A percentile compares a stretch with the other conserved stretches of the same genome.
Evolutionary conservation across 2,888 invertebrate genomes (phyloP).

Genomic region (Lepeophtheirus nordmannii): DNA sequence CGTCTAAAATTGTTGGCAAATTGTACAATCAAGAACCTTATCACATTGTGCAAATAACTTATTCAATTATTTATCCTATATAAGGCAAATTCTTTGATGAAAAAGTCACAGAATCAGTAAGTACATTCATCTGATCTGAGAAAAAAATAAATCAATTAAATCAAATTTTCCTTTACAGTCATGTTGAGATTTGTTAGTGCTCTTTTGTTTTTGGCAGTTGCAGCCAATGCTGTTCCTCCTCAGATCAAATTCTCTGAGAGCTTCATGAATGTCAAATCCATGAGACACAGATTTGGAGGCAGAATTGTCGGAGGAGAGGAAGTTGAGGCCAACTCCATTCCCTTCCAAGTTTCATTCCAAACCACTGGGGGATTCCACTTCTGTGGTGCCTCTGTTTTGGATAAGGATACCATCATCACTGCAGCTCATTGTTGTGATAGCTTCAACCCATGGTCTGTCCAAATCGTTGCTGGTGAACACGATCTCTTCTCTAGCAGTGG

Average conservation of each 20-base stretch:
- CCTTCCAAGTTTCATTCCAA: slow-evolving; percentile 17
- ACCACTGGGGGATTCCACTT: slow-evolving; percentile 28
- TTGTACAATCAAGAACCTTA: too few relatives aligned
- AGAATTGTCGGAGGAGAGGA: slow-evolving; percentile 10
- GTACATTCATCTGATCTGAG: too few relatives aligned
- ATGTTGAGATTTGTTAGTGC: background rate
- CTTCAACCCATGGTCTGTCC: slow-evolving; percentile 27
- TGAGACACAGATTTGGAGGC: background rate
- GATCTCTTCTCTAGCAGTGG: slow-evolving; percentile 31
- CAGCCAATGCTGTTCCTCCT: background rate
- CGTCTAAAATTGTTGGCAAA: too few relatives aligned
- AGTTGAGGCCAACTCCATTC: slow-evolving; percentile 14
- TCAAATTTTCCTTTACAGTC: too few relatives aligned
- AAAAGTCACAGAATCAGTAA: too few relatives aligned
- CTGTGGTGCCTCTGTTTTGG: slow-evolving; percentile 31
- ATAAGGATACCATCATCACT: slow-evolving; percentile 30
- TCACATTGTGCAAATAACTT: too few relatives aligned
- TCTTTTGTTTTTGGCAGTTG: background rate
- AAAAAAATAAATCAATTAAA: too few relatives aligned
- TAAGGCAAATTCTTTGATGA: too few relatives aligned
- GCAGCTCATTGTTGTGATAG: slow-evolving; percentile 32
- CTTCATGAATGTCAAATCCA: too few relatives aligned
- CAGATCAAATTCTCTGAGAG: too few relatives aligned
- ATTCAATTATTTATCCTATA: too few relatives aligned
- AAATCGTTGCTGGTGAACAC: slow-evolving; percentile 32